phyloP scores from a whole-genome alignment of 2,113 vertebrate genomes.

The Brachyistius frenatus region DNA sequence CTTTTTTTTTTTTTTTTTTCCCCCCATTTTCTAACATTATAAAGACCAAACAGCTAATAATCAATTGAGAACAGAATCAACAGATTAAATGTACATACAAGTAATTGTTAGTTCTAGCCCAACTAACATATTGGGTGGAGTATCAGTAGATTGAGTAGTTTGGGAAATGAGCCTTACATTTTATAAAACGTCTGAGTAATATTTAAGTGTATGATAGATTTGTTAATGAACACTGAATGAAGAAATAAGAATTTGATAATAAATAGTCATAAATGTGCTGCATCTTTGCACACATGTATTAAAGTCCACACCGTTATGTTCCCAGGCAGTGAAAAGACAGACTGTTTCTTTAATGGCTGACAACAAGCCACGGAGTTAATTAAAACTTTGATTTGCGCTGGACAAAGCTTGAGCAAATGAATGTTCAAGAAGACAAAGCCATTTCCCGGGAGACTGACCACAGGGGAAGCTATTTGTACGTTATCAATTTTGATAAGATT shows the following conservation, averaged over 20 bases:
- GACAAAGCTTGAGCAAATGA: constrained; percentile 58
- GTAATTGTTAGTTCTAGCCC: too few species aligned
- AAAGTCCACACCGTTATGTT: neutral
- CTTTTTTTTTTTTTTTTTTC: too few species aligned
- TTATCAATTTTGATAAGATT: constrained; percentile 71
- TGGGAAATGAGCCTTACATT: neutral
- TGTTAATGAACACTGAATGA: too few species aligned
- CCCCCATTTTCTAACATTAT: too few species aligned
- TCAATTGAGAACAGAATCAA: too few species aligned
- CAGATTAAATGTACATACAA: too few species aligned
- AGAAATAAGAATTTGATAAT: neutral
- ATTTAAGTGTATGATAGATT: too few species aligned
- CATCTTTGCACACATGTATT: neutral
- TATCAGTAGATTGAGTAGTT: neutral
- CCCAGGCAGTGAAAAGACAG: constrained; percentile 6
- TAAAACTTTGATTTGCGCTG: constrained; percentile 53
- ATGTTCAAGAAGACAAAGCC: constrained; percentile 56
- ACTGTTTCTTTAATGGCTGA: constrained; percentile 11
- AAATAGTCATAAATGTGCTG: neutral
- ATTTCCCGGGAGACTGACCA: constrained; percentile 53
- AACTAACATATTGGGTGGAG: neutral
- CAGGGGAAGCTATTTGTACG: constrained; percentile 48
- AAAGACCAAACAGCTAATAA: too few species aligned
- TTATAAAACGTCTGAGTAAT: neutral
- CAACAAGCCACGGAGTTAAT: constrained; percentile 56